Base-by-base conservation (phyloP, 2,888 invertebrate species). In the Drosophila tripunctata region DNA sequence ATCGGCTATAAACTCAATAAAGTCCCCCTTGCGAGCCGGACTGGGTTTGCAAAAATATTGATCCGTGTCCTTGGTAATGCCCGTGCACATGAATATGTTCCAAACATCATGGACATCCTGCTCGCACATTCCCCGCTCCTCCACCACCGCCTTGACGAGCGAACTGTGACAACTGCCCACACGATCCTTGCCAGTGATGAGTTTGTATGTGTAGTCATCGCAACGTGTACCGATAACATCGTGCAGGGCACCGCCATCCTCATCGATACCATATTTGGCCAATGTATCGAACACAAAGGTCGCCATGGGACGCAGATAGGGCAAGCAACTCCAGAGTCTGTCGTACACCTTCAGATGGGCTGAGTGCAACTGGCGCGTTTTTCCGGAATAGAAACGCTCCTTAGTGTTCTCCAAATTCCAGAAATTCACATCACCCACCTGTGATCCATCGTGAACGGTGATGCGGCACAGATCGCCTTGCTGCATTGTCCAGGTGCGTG, bases 51-150 rank as follows among this genome's bases (percentile, higher is more conserved):
- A 92, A 66, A 93, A 93, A 70, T 93, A 93, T 72, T 92, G 92
- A 24, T 92, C 89, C 7, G 92, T 92, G 45, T 92, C 91, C 89
- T 90, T 87, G 2, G 92, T 91, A 55, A 92, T 90, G 1, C 92
- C 92, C 0, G 92, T 93, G 56, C 92, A 92, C 92, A 92, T 92
- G 45, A 93, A 93, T 40, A 93, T 92, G 72, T 93, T 93, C 91
- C 92, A 92, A 1, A 92, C 92, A 82, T 93, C 92, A 67, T 93
- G 92, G 0, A 92, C 92, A 78, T 92, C 92, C 17, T 90, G 89
- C 64, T 92, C 92, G 2, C 67, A 76, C 52, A 92, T 75, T 7
- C 91, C 92, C 4, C 89, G 88, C 38, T 91, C 90, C 58, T 89
- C 77, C 1, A 76, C 70, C 1, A 91, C 85, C 0, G 92, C 92